phyloP scores from a whole-genome alignment of 2,113 vertebrate genomes.

The Lathamus discolor region DNA sequence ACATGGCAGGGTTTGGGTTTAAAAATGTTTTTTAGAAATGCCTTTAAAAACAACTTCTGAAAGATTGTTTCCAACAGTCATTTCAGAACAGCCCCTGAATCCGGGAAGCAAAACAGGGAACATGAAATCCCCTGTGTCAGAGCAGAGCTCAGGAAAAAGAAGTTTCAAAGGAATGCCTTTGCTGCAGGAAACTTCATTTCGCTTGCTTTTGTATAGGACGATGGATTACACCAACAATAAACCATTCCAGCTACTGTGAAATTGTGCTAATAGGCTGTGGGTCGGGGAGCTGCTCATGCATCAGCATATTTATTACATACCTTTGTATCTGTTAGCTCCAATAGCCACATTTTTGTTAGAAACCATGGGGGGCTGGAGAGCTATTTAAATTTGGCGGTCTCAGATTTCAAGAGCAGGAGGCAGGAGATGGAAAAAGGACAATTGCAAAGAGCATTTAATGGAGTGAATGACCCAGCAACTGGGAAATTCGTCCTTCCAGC shows the following conservation, averaged over 20 bases:
- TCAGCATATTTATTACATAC: constrained; percentile 49
- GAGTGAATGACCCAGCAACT: neutral
- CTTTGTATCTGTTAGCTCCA: constrained; percentile 44
- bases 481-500: neutral
- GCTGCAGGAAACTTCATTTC: constrained; percentile 58
- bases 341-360: constrained; percentile 13
- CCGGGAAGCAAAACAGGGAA: constrained; percentile 34
- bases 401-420: constrained; percentile 30
- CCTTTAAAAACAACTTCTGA: neutral
- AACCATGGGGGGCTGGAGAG: constrained; percentile 6
- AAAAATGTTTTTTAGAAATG: neutral
- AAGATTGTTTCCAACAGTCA: neutral
- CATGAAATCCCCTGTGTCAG: constrained; percentile 14
- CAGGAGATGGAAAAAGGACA: neutral
- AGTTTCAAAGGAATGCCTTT: neutral
- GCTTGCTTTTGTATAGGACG: constrained; percentile 48
- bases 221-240: constrained; percentile 50
- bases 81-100: neutral
- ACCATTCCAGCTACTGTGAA: constrained; percentile 52
- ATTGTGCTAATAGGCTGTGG: constrained; percentile 43
- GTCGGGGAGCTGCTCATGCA: constrained; percentile 32
- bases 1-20: neutral
- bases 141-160: constrained; percentile 32
- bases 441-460: neutral
- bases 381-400: constrained; percentile 35